These are phyloP conservation scores for Scelioninae gen. 2 DNA, from an alignment of 2,888 invertebrate genomes.

Conservation along the genomic window DNA sequence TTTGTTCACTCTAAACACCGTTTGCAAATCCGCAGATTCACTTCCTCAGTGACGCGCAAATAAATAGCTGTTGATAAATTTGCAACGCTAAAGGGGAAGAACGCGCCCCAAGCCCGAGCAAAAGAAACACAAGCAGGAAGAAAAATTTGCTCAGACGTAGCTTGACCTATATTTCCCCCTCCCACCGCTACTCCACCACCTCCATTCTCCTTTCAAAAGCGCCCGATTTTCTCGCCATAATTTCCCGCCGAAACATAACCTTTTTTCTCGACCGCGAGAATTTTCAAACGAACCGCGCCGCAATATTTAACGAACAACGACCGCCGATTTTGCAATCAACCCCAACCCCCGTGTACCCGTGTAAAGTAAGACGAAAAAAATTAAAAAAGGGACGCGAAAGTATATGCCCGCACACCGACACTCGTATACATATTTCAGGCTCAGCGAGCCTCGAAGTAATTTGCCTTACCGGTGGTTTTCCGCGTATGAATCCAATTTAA, in stretches of 20 bases:
- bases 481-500: conserved; percentile 68
- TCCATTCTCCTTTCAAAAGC: conserved; percentile 16
- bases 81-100: too few relatives aligned
- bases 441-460: conserved; percentile 65
- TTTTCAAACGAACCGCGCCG: conserved; percentile 18
- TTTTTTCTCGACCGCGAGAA: conserved; percentile 10
- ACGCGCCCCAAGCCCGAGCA: too few relatives aligned
- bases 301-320: conserved; percentile 37
- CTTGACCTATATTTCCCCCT: too few relatives aligned
- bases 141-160: too few relatives aligned
- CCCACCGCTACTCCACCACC: neutral
- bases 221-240: conserved; percentile 17
- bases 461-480: conserved; percentile 63
- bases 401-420: conserved; percentile 21
- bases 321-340: conserved; percentile 20
- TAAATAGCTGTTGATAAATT: too few relatives aligned
- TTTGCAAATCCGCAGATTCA: too few relatives aligned
- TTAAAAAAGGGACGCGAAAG: conserved; percentile 20
- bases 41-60: too few relatives aligned
- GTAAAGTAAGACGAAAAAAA: too few relatives aligned
- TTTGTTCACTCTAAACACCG: neutral
- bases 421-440: conserved; percentile 54
- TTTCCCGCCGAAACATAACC: conserved; percentile 26
- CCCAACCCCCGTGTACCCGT: conserved; percentile 10
- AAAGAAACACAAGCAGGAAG: too few relatives aligned